Percentiles rank a stretch among this genome's conserved stretches.
These are phyloP conservation scores for Emydoidea blandingii DNA, from an alignment of 2,797 vertebrate species.

Conservation along the genomic window DNA sequence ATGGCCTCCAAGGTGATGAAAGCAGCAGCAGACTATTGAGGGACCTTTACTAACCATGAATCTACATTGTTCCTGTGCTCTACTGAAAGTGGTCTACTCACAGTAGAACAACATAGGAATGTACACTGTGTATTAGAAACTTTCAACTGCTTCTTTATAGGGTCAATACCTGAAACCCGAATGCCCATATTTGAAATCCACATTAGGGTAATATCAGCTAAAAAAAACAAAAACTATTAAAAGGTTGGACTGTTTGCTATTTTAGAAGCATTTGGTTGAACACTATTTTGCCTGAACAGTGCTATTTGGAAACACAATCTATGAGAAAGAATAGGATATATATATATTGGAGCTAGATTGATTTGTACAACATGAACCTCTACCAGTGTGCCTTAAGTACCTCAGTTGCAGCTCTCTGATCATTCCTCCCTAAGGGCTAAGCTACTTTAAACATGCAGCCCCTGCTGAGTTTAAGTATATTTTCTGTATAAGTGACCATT, in stretches of 20 bases:
- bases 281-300: background rate
- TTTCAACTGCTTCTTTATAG: slow-evolving; percentile 26
- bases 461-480: background rate
- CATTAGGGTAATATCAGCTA: background rate
- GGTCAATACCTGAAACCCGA: slow-evolving; percentile 2
- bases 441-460: background rate
- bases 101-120: background rate
- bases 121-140: background rate
- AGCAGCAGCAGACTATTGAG: background rate
- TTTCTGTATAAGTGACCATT: background rate
- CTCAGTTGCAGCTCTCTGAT: background rate
- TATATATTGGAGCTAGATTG: background rate
- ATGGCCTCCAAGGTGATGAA: slow-evolving; percentile 50
- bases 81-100: background rate
- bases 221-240: slow-evolving; percentile 5
- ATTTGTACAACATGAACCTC: background rate
- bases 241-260: background rate
- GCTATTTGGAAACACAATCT: background rate
- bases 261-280: background rate
- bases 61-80: background rate
- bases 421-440: background rate
- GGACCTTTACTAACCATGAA: slow-evolving; percentile 12
- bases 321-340: background rate
- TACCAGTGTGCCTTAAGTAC: background rate
- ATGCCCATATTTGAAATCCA: background rate